These are phyloP conservation scores for Aproaerema taeniolella DNA, from an alignment of 2,888 invertebrate genomes.

Conservation along the genomic window DNA sequence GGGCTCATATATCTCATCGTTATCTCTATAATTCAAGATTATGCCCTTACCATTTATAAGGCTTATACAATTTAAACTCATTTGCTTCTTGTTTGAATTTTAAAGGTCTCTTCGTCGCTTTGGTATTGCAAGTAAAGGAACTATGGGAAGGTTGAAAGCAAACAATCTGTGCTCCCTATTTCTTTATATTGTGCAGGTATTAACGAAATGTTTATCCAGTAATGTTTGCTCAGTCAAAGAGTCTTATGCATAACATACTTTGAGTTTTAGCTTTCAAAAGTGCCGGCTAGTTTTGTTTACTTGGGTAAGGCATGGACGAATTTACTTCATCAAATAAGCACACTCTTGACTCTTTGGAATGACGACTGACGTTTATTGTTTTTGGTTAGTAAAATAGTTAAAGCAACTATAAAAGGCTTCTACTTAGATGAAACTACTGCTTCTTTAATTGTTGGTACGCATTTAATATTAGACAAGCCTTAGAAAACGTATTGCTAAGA, in stretches of 20 bases:
- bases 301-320: constrained; percentile 53
- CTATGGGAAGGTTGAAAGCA: constrained; percentile 47
- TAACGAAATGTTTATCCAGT: constrained; percentile 59
- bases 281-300: constrained; percentile 62
- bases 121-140: constrained; percentile 22
- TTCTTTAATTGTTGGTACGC: no score
- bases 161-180: constrained; percentile 67
- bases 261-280: constrained; percentile 76
- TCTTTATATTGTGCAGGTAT: constrained; percentile 68
- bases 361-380: constrained; percentile 62
- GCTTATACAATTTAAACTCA: no score
- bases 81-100: no score
- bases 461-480: no score
- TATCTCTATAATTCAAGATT: no score
- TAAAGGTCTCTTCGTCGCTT: no score
- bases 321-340: constrained; percentile 61
- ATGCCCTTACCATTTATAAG: no score
- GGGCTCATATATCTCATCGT: no score
- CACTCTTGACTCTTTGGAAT: constrained; percentile 42
- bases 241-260: constrained; percentile 72
- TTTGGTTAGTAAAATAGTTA: constrained; percentile 25
- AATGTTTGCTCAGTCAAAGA: constrained; percentile 66
- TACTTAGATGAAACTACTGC: no score
- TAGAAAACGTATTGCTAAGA: no score
- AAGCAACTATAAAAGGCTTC: no score